Conservation (phyloP, 2,113 vertebrate genomes). For the Albula glossodonta region DNA sequence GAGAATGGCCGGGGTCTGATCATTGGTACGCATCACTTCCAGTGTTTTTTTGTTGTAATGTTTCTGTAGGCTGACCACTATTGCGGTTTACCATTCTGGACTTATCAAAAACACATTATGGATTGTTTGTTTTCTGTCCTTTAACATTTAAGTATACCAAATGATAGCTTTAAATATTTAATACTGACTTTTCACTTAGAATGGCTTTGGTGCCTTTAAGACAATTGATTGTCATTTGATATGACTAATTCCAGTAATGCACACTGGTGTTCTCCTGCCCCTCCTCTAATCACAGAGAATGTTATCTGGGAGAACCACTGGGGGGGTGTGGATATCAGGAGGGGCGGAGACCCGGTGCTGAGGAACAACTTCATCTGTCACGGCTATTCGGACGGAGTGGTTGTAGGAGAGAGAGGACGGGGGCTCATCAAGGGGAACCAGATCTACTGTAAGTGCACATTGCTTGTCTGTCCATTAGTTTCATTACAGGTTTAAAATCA, state of each 20-base stretch:
- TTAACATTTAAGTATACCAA: background rate
- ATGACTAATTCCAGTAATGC: background rate
- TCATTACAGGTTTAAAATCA: no score
- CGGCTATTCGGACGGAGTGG: slow-evolving; percentile 83
- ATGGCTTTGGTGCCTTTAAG: background rate
- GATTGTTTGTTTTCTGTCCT: background rate
- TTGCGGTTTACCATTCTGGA: background rate
- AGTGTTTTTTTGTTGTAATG: background rate
- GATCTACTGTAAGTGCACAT: slow-evolving; percentile 77
- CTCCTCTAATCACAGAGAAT: slow-evolving; percentile 69
- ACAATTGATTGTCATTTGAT: background rate
- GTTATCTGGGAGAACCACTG: slow-evolving; percentile 88
- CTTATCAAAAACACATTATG: background rate
- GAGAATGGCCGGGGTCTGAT: slow-evolving; percentile 89
- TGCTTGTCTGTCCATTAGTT: background rate
- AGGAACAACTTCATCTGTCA: slow-evolving; percentile 87
- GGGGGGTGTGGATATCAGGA: slow-evolving; percentile 85
- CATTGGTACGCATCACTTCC: slow-evolving; percentile 66
- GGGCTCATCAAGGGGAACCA: slow-evolving; percentile 86
- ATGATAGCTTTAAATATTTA: background rate
- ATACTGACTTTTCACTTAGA: background rate
- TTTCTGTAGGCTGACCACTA: background rate
- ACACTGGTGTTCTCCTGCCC: background rate
- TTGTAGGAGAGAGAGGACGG: slow-evolving; percentile 82
- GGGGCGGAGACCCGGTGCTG: slow-evolving; percentile 80